Evolutionary conservation across 35 echinoderm and acorn worm genomes (phyloP).

Genomic region (Lytechinus variegatus): DNA sequence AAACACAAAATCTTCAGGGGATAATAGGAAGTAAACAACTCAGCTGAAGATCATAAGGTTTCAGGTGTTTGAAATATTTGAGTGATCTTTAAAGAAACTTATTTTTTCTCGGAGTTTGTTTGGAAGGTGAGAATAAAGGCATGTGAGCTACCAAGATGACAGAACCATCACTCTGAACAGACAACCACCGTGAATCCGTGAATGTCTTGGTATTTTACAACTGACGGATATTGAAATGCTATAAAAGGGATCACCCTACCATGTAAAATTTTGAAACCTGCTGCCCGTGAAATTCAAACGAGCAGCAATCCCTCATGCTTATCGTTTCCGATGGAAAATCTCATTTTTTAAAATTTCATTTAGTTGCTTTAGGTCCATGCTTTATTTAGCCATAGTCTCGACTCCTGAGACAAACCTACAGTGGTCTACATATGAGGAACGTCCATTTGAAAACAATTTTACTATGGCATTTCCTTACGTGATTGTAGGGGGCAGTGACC

Average conservation of each 20-base stretch:
- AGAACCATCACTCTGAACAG: background rate
- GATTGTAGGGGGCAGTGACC: background rate
- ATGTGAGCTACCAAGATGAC: background rate
- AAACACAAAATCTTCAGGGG: background rate
- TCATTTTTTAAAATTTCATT: too few relatives aligned
- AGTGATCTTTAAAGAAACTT: background rate
- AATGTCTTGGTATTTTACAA: too few relatives aligned
- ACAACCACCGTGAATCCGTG: background rate
- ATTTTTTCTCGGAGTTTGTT: background rate
- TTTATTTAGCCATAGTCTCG: too few relatives aligned
- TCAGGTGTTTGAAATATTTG: background rate
- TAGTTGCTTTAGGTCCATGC: too few relatives aligned
- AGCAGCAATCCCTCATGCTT: too few relatives aligned
- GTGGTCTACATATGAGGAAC: background rate
- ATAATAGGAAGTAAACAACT: background rate
- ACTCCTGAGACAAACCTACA: background rate
- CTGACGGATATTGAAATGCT: too few relatives aligned
- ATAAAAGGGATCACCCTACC: background rate
- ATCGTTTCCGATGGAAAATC: too few relatives aligned
- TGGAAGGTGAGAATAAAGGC: background rate
- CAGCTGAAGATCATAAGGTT: background rate
- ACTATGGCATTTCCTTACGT: background rate
- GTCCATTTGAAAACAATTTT: background rate
- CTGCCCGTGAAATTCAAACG: too few relatives aligned
- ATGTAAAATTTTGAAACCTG: background rate